A percentile compares a stretch with the other conserved stretches of the same genome.
These are phyloP conservation scores for Drymodes brunneopygia DNA, from an alignment of 2,113 vertebrate genomes.

Conservation along the genomic window DNA sequence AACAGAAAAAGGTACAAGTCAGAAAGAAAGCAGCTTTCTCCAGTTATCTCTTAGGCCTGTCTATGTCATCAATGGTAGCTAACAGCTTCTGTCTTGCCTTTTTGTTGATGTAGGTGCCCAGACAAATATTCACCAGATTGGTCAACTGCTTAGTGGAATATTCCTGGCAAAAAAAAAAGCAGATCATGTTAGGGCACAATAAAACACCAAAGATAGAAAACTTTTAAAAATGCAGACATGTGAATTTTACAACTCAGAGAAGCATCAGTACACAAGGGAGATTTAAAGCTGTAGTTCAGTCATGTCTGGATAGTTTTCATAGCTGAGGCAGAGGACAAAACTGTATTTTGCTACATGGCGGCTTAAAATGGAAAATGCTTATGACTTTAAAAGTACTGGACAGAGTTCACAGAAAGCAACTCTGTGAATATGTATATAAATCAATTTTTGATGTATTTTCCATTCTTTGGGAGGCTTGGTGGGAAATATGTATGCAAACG, in stretches of 20 bases:
- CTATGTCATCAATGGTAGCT: conserved; percentile 92
- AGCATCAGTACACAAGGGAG: background rate
- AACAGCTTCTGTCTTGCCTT: conserved; percentile 95
- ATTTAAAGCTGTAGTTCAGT: background rate
- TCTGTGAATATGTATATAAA: background rate
- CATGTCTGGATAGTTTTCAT: background rate
- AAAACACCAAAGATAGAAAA: background rate
- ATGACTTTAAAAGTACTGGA: background rate
- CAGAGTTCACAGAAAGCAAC: background rate
- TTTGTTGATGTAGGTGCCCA: conserved; percentile 98
- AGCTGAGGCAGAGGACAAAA: background rate
- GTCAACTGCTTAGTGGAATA: conserved; percentile 97
- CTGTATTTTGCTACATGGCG: background rate
- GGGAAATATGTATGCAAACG: background rate
- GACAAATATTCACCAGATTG: conserved; percentile 95
- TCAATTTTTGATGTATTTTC: conserved; percentile 14
- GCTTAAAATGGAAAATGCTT: background rate
- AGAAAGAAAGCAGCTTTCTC: background rate
- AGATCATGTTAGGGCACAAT: conserved; percentile 1
- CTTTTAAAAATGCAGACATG: background rate
- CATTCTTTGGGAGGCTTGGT: background rate
- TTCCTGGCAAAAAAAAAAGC: conserved; percentile 80
- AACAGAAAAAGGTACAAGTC: background rate
- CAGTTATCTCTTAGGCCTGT: conserved; percentile 93
- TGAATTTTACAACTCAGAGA: background rate